A percentile compares a stretch with the other conserved stretches of the same genome.
These are phyloP conservation scores for Myotis planiceps DNA, from an alignment of 2,797 vertebrate species.

Conservation along the genomic window DNA sequence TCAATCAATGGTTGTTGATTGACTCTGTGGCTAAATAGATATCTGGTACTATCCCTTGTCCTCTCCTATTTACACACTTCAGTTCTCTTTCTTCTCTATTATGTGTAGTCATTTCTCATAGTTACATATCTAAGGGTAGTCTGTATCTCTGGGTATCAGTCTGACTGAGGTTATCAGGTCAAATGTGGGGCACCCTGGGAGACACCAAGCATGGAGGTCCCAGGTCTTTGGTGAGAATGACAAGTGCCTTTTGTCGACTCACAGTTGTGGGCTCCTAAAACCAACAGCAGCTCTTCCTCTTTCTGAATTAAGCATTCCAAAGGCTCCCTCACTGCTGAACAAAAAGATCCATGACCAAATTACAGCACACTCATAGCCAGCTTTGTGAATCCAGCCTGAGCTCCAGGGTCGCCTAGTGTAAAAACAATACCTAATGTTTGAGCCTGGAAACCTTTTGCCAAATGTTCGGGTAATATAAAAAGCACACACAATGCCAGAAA, in stretches of 20 bases:
- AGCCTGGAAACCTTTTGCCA: conserved; percentile 61
- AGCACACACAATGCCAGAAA: conserved; percentile 58
- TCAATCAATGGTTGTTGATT: background rate
- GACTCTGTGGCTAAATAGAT: background rate
- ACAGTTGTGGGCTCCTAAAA: background rate
- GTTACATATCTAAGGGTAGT: background rate
- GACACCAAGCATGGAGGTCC: background rate
- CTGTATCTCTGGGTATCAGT: background rate
- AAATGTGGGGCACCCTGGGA: background rate
- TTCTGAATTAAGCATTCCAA: conserved; percentile 55
- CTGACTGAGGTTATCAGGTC: background rate
- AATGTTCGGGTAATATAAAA: conserved; percentile 54
- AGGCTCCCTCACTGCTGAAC: conserved; percentile 35
- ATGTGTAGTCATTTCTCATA: background rate
- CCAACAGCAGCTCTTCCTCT: conserved; percentile 8
- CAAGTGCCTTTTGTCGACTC: background rate
- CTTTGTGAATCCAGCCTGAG: conserved; percentile 61
- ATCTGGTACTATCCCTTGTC: background rate
- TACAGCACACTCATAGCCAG: conserved; percentile 22
- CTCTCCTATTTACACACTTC: background rate
- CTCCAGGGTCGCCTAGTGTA: background rate
- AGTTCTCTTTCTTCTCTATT: background rate
- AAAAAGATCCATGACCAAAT: conserved; percentile 59
- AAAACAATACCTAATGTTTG: conserved; percentile 61
- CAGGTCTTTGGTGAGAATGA: background rate